These are phyloP conservation scores for Lapara coniferarum DNA, from an alignment of 2,888 invertebrate species.

Conservation along the genomic window DNA sequence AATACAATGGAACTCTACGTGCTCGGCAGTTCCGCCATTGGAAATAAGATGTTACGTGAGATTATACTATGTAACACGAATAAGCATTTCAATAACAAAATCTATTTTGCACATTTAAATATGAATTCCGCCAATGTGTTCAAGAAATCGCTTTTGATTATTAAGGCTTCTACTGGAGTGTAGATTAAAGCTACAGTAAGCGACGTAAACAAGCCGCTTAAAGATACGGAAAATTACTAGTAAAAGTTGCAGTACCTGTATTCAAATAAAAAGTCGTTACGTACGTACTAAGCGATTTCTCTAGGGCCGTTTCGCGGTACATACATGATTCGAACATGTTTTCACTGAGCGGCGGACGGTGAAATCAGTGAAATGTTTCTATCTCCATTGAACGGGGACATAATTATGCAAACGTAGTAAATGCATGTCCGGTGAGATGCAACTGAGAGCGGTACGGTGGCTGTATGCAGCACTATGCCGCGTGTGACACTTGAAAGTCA, in stretches of 20 bases:
- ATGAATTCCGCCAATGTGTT: too few relatives aligned
- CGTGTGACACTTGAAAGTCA: conserved; percentile 17
- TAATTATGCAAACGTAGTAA: conserved; percentile 35
- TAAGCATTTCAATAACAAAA: background rate
- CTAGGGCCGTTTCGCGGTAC: conserved; percentile 26
- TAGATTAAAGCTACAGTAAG: background rate
- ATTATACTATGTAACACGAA: background rate
- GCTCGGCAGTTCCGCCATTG: conserved; percentile 7
- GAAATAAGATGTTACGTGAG: background rate
- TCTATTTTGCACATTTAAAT: background rate
- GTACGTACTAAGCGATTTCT: conserved; percentile 33
- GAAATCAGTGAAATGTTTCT: conserved; percentile 45
- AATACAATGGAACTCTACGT: conserved; percentile 14
- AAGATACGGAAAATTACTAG: conserved; percentile 23
- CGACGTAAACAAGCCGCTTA: background rate
- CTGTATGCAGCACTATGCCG: conserved; percentile 3
- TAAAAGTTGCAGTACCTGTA: conserved; percentile 37
- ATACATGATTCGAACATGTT: conserved; percentile 1
- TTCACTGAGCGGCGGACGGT: conserved; percentile 27
- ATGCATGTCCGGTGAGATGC: conserved; percentile 25
- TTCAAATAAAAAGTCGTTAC: conserved; percentile 37
- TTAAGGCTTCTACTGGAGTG: background rate
- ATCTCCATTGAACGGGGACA: conserved; percentile 40
- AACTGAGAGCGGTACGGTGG: background rate
- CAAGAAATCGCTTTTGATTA: background rate